Evolutionary conservation across 2,797 vertebrate species (phyloP), one percentile per base, ranked within the genome.

Genomic region (Phoxinus dragarum): DNA sequence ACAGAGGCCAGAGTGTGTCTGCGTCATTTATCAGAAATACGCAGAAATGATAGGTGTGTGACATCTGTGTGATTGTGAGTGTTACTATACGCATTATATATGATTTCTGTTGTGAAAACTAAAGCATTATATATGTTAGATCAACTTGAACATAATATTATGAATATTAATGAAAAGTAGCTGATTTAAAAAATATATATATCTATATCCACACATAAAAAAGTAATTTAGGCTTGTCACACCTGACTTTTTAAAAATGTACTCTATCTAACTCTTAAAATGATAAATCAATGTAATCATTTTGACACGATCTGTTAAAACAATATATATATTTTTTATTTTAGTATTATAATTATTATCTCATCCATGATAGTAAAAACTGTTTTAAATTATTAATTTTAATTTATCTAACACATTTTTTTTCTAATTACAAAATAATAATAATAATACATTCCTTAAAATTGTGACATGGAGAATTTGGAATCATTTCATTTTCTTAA

Each of bases 21-120:
- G 61, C 2, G 61, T 66, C 27, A 34, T 34, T 17, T 34, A 66
- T 7, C 6, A 34, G 6, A 34, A 64, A 64, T 27, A 64, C 31
- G 5, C 27, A 64, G 61, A 64, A 64, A 64, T 31, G 9, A 47
- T 86, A 68, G 80, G 86, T 81, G 27, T 12, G 52, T 77, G 72
- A 23, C 44, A 16, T 10, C 14, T n/a, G 42, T 40, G 27, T 80
- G 44, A 47, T 4, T 74, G 7, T 64, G 21, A 67, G n/a, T 61
- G n/a, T 8, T 16, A 61, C 4, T 49, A 38, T 42, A 52, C 21
- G 19, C 31, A 23, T 52, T n/a, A 49, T 34, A 47, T 27, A 23
- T 21, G 42, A 36, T 54, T 54, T 68, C 36, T 38, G 17, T 38
- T 38, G 66, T 64, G 12, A 61, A 61, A 61, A 64, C n/a, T 61